Evolutionary conservation across 2,113 vertebrate species (phyloP).

Genomic region (Melospiza melodia): DNA sequence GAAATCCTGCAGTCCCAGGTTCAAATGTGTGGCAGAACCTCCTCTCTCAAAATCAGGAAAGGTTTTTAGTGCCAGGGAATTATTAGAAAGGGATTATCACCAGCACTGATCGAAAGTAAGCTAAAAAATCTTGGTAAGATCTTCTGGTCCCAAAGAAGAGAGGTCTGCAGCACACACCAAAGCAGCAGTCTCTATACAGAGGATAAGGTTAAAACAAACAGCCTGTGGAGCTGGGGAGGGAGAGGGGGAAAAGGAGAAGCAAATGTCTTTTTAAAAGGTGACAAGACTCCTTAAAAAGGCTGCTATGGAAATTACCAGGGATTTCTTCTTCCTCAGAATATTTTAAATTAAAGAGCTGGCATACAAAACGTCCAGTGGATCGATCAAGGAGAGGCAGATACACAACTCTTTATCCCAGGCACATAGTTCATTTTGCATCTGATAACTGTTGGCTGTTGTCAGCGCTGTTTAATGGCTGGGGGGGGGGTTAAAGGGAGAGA

Average conservation of each 20-base stretch:
- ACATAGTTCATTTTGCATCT: slow-evolving; percentile 40
- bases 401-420: slow-evolving; percentile 6
- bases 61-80: neutral
- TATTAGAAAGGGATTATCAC: slow-evolving; percentile 16
- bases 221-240: neutral
- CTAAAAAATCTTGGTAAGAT: neutral
- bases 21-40: neutral
- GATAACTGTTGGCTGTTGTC: slow-evolving; percentile 46
- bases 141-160: neutral
- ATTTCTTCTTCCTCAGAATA: neutral
- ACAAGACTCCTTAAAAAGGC: neutral
- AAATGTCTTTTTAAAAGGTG: neutral
- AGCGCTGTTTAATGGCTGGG: slow-evolving; percentile 23
- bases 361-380: neutral
- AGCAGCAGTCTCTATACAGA: neutral
- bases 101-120: neutral
- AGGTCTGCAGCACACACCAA: neutral
- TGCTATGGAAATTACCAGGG: neutral
- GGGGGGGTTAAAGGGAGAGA: slow-evolving; percentile 19
- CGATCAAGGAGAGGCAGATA: neutral
- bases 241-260: neutral
- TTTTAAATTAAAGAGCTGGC: neutral
- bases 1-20: neutral
- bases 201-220: neutral
- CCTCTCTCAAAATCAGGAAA: neutral